These are phyloP conservation scores for Cladorhizidae sp. DNA, from an alignment of 37 sponge, comb jelly and placozoan species.

Conservation along the genomic window DNA sequence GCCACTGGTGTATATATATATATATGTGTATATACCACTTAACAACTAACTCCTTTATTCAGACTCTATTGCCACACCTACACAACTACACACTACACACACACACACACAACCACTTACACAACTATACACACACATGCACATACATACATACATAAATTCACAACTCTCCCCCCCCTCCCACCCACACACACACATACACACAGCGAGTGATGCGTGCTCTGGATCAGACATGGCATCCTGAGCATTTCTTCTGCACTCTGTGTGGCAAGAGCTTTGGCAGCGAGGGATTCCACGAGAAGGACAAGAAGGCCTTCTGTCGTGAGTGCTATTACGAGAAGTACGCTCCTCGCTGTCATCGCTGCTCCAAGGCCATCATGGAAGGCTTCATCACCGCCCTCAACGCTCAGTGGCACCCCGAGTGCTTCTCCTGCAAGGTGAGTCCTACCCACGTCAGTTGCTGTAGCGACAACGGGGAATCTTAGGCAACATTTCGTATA, in stretches of 20 bases:
- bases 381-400: slow-evolving; percentile 93
- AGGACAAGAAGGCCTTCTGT: slow-evolving; percentile 95
- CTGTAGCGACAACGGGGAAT: too few relatives aligned
- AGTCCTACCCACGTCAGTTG: too few relatives aligned
- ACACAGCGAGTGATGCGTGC: slow-evolving; percentile 92
- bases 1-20: too few relatives aligned
- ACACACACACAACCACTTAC: too few relatives aligned
- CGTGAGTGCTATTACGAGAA: slow-evolving; percentile 96
- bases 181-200: slow-evolving; percentile 16
- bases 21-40: too few relatives aligned
- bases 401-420: slow-evolving; percentile 92
- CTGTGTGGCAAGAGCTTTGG: slow-evolving; percentile 95
- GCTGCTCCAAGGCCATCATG: slow-evolving; percentile 92
- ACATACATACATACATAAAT: too few relatives aligned
- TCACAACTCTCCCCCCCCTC: too few relatives aligned
- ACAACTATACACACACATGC: too few relatives aligned
- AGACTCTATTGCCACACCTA: too few relatives aligned
- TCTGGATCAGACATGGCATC: slow-evolving; percentile 97
- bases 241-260: slow-evolving; percentile 97
- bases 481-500: too few relatives aligned
- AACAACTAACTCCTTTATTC: too few relatives aligned
- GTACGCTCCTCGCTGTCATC: slow-evolving; percentile 93
- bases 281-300: slow-evolving; percentile 90
- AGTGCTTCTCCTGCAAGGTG: slow-evolving; percentile 97
- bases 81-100: too few relatives aligned